Conservation (phyloP, 1,140 invertebrate genomes). For the Palaemon carinicauda region DNA sequence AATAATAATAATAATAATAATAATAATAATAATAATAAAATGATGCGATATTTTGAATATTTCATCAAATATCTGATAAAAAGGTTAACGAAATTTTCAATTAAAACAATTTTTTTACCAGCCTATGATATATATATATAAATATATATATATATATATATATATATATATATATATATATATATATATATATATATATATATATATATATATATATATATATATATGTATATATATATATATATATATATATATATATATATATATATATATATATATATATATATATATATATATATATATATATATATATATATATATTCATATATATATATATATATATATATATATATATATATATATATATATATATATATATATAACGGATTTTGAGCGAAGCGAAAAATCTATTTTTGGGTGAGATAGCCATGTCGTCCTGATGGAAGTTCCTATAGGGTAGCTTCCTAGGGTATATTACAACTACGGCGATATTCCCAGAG, state of each 20-base stretch:
- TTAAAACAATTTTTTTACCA: neutral
- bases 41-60: neutral
- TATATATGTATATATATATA: slow-evolving; percentile 28
- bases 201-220: slow-evolving; percentile 15
- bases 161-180: neutral
- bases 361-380: slow-evolving; percentile 33
- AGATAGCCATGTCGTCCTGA: too few species aligned
- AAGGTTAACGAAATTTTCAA: neutral
- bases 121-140: neutral
- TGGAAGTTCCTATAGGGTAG: too few species aligned
- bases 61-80: neutral
- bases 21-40: neutral
- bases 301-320: slow-evolving; percentile 24
- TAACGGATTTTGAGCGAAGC: too few species aligned
- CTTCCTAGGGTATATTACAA: too few species aligned
- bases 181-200: neutral
- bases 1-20: neutral
- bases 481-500: too few species aligned
- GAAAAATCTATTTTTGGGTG: too few species aligned
- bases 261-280: slow-evolving; percentile 11
- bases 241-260: slow-evolving; percentile 33
- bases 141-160: neutral
- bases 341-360: slow-evolving; percentile 43
- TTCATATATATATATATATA: slow-evolving; percentile 41
- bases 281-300: slow-evolving; percentile 26